Evolutionary conservation across 2,797 vertebrate species (phyloP).

Genomic region (Diglossa cyanea): DNA sequence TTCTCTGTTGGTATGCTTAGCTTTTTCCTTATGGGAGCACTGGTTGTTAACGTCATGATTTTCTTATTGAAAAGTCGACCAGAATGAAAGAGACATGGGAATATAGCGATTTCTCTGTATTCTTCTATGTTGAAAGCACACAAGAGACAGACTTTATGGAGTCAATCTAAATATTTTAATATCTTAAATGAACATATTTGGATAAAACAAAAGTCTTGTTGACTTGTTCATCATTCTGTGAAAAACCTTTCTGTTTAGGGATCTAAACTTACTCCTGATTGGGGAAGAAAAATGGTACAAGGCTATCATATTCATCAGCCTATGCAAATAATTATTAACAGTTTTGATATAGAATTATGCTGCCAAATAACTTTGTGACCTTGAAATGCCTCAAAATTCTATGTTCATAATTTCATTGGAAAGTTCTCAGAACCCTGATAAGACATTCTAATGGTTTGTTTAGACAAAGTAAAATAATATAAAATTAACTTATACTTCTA

Average conservation of each 20-base stretch:
- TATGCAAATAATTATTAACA: background rate
- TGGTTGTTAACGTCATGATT: background rate
- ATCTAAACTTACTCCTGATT: background rate
- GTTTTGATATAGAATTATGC: background rate
- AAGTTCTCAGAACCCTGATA: background rate
- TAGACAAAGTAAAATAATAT: background rate
- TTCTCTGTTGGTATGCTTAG: background rate
- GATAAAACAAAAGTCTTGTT: background rate
- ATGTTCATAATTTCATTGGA: background rate
- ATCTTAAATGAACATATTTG: background rate
- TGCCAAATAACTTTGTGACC: background rate
- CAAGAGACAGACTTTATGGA: background rate
- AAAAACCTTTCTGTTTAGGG: background rate
- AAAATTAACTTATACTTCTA: background rate
- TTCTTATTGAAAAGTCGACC: background rate
- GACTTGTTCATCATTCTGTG: background rate
- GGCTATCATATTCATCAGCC: background rate
- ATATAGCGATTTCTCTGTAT: background rate
- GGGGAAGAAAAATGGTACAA: background rate
- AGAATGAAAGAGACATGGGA: background rate
- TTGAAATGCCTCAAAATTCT: background rate
- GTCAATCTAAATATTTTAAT: background rate
- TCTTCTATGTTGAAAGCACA: background rate
- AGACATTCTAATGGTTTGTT: background rate
- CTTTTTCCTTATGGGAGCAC: background rate